Base-by-base conservation (phyloP, 2,888 invertebrate genomes). In the Suillia variegata region DNA sequence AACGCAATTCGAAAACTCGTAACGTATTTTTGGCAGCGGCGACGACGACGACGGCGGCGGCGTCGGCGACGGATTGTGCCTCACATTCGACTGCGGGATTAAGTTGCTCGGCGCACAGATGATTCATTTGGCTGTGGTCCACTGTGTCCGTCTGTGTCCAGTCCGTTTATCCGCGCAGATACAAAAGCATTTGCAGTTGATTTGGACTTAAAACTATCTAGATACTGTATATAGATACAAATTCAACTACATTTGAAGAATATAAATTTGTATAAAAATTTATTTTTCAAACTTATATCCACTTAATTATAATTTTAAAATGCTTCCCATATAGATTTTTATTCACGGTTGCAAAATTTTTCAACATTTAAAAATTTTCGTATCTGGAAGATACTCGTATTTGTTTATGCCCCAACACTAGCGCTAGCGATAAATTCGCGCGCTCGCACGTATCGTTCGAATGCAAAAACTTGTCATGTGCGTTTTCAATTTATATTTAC, bases 401-500 rank as follows among this genome's bases (percentile, higher is more conserved):
- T n/a, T n/a, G n/a, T n/a, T n/a, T n/a, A n/a, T n/a, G n/a, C n/a
- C 26, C 6, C 5, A 26, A 38, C 38, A 38, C 12, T n/a, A 20
- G 45, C 17, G 17, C 20, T 18, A 20, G 26, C 54, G 26, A 45
- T 45, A 18, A 38, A 38, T 38, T 20, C 45, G 54, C 34, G 53
- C 34, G 31, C 33, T 15, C 17, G 73, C n/a, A n/a, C 71, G 71
- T 71, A 74, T 73, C n/a, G n/a, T n/a, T n/a, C 57, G 48, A 56
- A 38, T 52, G 52, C 55, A 58, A 60, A 56, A 62, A 58, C 45
- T 47, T 60, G 55, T 52, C 61, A 61, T 62, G 60, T 64, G 59
- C 58, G 54, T 52, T 58, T 59, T 50, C 58, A 51, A 55, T 59
- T 58, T 59, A 58, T 58, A 31, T 34, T 18, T 2, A n/a, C 58